Base-by-base conservation (phyloP, 2,888 invertebrate species). In the Drosophila borborema region DNA sequence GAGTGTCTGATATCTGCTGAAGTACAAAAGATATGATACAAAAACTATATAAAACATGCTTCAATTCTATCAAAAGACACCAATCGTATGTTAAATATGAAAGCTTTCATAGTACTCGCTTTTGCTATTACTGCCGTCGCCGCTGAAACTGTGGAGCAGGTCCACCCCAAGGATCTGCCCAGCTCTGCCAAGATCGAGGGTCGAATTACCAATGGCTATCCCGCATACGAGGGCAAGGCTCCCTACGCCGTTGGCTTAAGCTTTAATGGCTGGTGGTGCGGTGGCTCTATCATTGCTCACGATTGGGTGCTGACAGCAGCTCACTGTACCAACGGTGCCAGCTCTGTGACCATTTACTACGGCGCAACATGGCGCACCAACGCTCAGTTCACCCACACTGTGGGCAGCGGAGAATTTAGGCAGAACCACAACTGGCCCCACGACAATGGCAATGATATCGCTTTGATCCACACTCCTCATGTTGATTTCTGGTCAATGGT, bases 401-500 rank as follows among this genome's bases (percentile, higher is more conserved):
- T 91, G 1, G 43, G 75, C 46, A 82, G 77, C 23, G 68, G 70
- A 6, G 72, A 70, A 49, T 71, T 86, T 64, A 74, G 88, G 12
- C 87, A 91, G 64, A 90, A 93, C 31, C 93, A 92, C 70, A 91
- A 92, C 60, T 82, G 86, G 18, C 81, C 74, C 69, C 45, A 81
- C 53, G 31, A 63, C 5, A 74, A 58, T 31, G 64, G 72, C 28
- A 81, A 87, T 62, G 87, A 89, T 49, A 87, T 89, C 64, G 55
- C 81, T 2, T 56, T 89, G 49, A 82, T 87, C 34, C 72, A 73
- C 12, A 71, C 82, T 43, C 80, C 68, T 6, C 68, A 71, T 40
- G 81, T 79, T 9, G 71, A 71, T 41, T 73, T 66, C 56, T 54
- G 64, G 71, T 14, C 28, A 43, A 45, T 60, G 62, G 66, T 72